Base-by-base conservation (phyloP, 2,797 vertebrate species). In the Neosalanx taihuensis region DNA sequence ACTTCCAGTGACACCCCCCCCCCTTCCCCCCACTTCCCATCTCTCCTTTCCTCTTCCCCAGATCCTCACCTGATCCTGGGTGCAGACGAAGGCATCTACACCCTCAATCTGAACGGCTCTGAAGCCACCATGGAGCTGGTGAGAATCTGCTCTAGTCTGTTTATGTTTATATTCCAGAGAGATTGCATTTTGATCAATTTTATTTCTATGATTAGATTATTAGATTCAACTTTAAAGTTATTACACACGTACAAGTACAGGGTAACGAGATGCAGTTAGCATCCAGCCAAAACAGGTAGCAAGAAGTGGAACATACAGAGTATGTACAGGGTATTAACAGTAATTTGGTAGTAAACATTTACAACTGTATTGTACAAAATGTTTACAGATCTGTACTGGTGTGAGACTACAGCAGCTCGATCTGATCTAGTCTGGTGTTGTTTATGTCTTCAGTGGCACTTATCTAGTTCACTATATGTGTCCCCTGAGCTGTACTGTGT, bases 81-180 rank as follows among this genome's bases (percentile, higher is more conserved):
- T 1, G 93, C 95, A 0, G 95, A 97, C 59, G 94, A 97, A 70
- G 96, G 95, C 0, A 96, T 97, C 79, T 97, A 95, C 84, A 95
- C 92, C 61, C 79, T 97, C 75, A 97, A 96, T 86, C 90, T 94
- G 33, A 92, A 85, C 15, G 87, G 95, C 18, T 65, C 90, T 0
- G 95, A 96, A 66, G 92, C 94, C 70, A 95, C 94, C 0, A 89
- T 97, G 84, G 96, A 97, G 75, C 93, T 96, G 94, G 95, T 97
- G 85, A 83, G 88, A 61, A 53, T 60, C 41, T 35, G n/a, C 51
- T 59, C 10, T 29, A 23, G 23, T 69, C 17, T 69, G 12, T 13
- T 1, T 33, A 17, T 26, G 12, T 46, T 2, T 41, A 31, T 26
- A 29, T 23, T 9, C 23, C 18, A 6, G 9, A 26, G 10, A 20